phyloP scores from a whole-genome alignment of 2,888 invertebrate species.

The Balanococcus diminutus region DNA sequence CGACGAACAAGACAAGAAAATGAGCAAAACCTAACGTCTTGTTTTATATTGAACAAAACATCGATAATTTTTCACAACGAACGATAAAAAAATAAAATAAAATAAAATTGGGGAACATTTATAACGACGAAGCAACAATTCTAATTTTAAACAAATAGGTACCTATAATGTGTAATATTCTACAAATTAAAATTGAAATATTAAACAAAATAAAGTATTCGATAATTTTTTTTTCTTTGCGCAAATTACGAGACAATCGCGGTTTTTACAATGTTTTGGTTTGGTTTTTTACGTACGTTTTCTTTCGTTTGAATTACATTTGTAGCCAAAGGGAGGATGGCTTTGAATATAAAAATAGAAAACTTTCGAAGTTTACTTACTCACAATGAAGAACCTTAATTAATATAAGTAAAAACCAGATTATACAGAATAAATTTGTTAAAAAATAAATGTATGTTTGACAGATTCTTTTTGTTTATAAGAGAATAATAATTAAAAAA shows the following conservation, averaged over 20 bases:
- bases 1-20: neutral
- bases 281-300: neutral
- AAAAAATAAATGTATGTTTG: conserved; percentile 54
- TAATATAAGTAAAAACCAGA: conserved; percentile 54
- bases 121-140: conserved; percentile 45
- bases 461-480: conserved; percentile 33
- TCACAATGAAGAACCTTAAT: conserved; percentile 47
- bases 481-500: conserved; percentile 48
- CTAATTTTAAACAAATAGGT: conserved; percentile 50
- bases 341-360: conserved; percentile 46
- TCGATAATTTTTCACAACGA: neutral
- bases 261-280: conserved; percentile 20
- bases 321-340: neutral
- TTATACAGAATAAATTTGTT: conserved; percentile 54
- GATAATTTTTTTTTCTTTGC: conserved; percentile 49
- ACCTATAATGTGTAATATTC: conserved; percentile 52
- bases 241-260: conserved; percentile 41
- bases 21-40: neutral
- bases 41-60: neutral
- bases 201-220: conserved; percentile 49
- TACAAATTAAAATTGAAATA: conserved; percentile 53
- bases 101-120: neutral
- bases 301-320: neutral
- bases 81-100: neutral
- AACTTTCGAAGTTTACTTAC: conserved; percentile 46